Percentiles rank a stretch among this genome's conserved stretches.
These are phyloP conservation scores for Hiodon alosoides DNA, from an alignment of 2,113 vertebrate genomes.

Conservation along the genomic window DNA sequence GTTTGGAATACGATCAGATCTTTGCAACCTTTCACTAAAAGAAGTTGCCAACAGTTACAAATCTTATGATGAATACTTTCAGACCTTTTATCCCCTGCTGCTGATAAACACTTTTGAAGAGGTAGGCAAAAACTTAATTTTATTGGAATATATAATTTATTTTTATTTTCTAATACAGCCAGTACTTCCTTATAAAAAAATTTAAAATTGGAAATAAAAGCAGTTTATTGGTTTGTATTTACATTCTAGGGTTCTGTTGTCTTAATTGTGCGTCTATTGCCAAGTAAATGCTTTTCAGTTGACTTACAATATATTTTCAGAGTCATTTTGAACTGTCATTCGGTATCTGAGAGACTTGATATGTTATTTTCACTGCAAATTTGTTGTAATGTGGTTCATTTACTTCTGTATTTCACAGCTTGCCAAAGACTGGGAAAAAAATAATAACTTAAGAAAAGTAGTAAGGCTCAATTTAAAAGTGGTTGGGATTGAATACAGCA, in stretches of 20 bases:
- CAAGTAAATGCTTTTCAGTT: not conserved
- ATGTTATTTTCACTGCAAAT: no score
- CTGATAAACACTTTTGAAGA: slow-evolving; percentile 77
- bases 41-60: slow-evolving; percentile 63
- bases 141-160: not conserved
- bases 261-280: no score
- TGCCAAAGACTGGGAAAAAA: slow-evolving; percentile 36
- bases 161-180: no score
- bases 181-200: no score
- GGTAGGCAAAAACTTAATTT: slow-evolving; percentile 49
- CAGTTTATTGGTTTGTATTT: no score
- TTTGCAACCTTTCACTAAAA: slow-evolving; percentile 55
- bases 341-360: not conserved
- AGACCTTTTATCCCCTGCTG: slow-evolving; percentile 68
- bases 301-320: not conserved
- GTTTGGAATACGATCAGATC: slow-evolving; percentile 58
- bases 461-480: slow-evolving; percentile 1
- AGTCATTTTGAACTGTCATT: not conserved
- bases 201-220: no score
- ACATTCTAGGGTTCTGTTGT: no score
- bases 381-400: not conserved
- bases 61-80: slow-evolving; percentile 64
- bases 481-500: slow-evolving; percentile 32
- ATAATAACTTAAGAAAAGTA: slow-evolving; percentile 1
- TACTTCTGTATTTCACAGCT: slow-evolving; percentile 32